Evolutionary conservation across 2,888 invertebrate species (phyloP), one percentile per base, ranked within the genome.

Genomic region (Dryomyza anilis): DNA sequence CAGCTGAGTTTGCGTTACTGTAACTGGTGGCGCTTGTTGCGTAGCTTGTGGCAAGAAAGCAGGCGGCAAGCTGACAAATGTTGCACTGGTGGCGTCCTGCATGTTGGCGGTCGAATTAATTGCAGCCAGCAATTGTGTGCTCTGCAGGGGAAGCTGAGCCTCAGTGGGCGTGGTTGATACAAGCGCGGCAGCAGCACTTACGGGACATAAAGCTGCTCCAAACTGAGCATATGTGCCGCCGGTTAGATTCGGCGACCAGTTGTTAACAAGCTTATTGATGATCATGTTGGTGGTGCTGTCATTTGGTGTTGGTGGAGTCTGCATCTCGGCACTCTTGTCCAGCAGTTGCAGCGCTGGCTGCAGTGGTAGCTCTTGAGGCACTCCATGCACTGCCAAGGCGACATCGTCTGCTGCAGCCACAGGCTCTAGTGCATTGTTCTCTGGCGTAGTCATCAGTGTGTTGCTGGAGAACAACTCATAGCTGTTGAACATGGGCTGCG

Each of bases 381-480:
- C 23, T 5, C 30, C 5, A 21, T 59, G 46, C 39, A 33, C 19
- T 14, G 59, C 7, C 8, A 25, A 19, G 48, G 56, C 25, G n/a
- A n/a, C n/a, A n/a, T n/a, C n/a, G n/a, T n/a, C n/a, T 23, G 62
- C 23, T 16, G 67, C 1, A 64, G 62, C 14, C 12, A 33, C 50
- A 29, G 16, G 14, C 36, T 25, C 62, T 19, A 43, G 58, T 14
- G 66, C 52, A 8, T 57, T 46, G 65, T 68, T 70, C 63, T 78
- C 75, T 0, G 78, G 74, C 33, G 78, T 77, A 3, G 80, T 75
- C 67, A 79, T 71, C 65, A 78, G 66, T 1, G 80, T 75, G 69
- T 75, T 81, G 57, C 78, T 79, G 23, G 83, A 77, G 69, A 83
- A 83, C 6, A 83, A 68, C 62, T 83, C 83, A 65, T 83, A 83